These are phyloP conservation scores for Ceryle rudis DNA, from an alignment of 2,797 vertebrate genomes.

Conservation along the genomic window DNA sequence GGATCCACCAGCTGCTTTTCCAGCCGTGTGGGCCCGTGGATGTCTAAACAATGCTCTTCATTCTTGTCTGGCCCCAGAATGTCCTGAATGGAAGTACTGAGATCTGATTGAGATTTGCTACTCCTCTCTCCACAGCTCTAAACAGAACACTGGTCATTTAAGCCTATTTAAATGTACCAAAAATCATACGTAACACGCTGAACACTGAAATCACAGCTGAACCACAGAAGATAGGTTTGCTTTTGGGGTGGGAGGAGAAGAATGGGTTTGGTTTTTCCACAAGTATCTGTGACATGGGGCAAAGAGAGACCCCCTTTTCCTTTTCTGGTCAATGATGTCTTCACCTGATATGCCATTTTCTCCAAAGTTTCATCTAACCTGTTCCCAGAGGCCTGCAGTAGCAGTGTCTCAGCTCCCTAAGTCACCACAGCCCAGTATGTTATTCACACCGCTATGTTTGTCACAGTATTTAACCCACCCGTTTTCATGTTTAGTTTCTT, in stretches of 20 bases:
- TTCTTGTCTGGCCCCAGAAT: not conserved
- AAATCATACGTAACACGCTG: not conserved
- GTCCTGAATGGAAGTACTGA: not conserved
- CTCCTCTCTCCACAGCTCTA: not conserved
- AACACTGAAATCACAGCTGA: not conserved
- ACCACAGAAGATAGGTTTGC: not conserved
- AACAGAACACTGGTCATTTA: not conserved
- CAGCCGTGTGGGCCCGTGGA: accelerated
- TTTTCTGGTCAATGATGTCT: not conserved
- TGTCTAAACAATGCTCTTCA: not conserved
- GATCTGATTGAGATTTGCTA: not conserved
- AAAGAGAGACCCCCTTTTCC: not conserved
- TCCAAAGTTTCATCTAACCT: not conserved
- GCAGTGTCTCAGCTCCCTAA: not conserved
- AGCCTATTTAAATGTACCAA: not conserved
- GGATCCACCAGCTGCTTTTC: not conserved
- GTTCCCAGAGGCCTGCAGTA: not conserved
- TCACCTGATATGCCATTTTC: not conserved
- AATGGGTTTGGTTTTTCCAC: not conserved
- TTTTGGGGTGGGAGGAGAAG: not conserved
- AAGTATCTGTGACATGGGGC: not conserved
- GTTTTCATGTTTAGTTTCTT: not conserved
- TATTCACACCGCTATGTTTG: not conserved
- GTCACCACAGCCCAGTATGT: not conserved
- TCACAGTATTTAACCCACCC: not conserved